Evolutionary conservation across 2,888 invertebrate species (phyloP).

Genomic region (Parelbella ahira): DNA sequence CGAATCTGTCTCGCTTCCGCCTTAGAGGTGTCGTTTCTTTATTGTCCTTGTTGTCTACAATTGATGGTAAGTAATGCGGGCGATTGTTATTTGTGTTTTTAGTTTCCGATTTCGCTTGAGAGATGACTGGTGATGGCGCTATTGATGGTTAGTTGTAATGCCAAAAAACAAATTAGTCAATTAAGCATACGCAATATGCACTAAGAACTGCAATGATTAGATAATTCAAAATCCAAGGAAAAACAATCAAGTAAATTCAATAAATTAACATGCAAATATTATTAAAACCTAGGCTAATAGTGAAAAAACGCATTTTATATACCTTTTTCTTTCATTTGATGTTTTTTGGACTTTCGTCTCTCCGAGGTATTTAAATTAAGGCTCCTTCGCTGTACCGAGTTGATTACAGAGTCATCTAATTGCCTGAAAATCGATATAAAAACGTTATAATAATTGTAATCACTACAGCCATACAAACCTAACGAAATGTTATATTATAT

Average conservation of each 20-base stretch:
- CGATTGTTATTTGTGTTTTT: slow-evolving; percentile 45
- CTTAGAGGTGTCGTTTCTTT: slow-evolving; percentile 91
- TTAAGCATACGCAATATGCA: slow-evolving; percentile 30
- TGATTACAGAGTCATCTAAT: slow-evolving; percentile 85
- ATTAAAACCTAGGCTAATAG: slow-evolving; percentile 31
- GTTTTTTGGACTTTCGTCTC: slow-evolving; percentile 85
- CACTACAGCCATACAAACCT: no score
- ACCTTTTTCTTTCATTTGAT: slow-evolving; percentile 86
- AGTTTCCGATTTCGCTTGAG: slow-evolving; percentile 48
- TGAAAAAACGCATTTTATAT: slow-evolving; percentile 38
- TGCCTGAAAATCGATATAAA: slow-evolving; percentile 58
- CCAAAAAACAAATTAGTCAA: slow-evolving; percentile 36
- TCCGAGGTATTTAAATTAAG: slow-evolving; percentile 79
- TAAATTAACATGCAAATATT: slow-evolving; percentile 26
- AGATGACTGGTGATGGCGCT: slow-evolving; percentile 46
- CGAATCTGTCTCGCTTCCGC: slow-evolving; percentile 89
- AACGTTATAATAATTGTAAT: no score
- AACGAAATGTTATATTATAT: no score
- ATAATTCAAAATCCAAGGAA: slow-evolving; percentile 19
- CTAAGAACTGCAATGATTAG: slow-evolving; percentile 21
- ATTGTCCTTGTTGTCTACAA: slow-evolving; percentile 61
- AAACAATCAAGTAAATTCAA: no score
- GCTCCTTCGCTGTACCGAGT: slow-evolving; percentile 83
- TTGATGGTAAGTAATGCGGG: slow-evolving; percentile 46
- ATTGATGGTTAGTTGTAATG: slow-evolving; percentile 63